phyloP scores from a whole-genome alignment of 1,140 invertebrate species.

The Hydropsyche tenuis region DNA sequence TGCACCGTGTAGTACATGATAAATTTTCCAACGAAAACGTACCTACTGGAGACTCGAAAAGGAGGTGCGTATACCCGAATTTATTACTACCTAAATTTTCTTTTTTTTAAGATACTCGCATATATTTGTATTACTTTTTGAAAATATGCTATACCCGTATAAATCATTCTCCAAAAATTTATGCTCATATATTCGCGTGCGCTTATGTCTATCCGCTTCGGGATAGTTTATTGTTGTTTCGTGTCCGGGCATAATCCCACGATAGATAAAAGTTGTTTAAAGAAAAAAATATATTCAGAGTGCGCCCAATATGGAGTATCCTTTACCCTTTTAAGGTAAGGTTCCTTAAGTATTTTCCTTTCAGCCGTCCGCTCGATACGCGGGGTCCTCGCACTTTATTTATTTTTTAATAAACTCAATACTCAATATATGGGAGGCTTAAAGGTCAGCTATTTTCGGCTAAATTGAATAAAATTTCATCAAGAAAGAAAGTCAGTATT shows the following conservation, averaged over 20 bases:
- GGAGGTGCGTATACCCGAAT: background rate
- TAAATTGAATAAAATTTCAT: slow-evolving; percentile 12
- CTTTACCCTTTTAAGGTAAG: slow-evolving; percentile 8
- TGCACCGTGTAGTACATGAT: slow-evolving; percentile 11
- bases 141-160: slow-evolving; percentile 13
- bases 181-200: background rate
- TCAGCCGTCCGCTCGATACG: too few relatives aligned
- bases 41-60: background rate
- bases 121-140: slow-evolving; percentile 1
- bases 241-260: slow-evolving; percentile 5
- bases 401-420: too few relatives aligned
- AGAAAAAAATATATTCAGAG: background rate
- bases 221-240: slow-evolving; percentile 27
- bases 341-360: background rate
- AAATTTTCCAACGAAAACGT: background rate
- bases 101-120: slow-evolving; percentile 9
- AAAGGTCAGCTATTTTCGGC: too few relatives aligned
- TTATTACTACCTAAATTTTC: slow-evolving; percentile 17
- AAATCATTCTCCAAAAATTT: slow-evolving; percentile 8
- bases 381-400: too few relatives aligned
- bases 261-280: slow-evolving; percentile 14
- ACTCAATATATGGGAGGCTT: too few relatives aligned
- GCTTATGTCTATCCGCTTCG: slow-evolving; percentile 1
- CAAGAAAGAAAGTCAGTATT: slow-evolving; percentile 19
- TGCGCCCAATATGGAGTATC: background rate